These are phyloP conservation scores for Oostethus manadensis DNA, from an alignment of 2,113 vertebrate genomes.

Conservation along the genomic window DNA sequence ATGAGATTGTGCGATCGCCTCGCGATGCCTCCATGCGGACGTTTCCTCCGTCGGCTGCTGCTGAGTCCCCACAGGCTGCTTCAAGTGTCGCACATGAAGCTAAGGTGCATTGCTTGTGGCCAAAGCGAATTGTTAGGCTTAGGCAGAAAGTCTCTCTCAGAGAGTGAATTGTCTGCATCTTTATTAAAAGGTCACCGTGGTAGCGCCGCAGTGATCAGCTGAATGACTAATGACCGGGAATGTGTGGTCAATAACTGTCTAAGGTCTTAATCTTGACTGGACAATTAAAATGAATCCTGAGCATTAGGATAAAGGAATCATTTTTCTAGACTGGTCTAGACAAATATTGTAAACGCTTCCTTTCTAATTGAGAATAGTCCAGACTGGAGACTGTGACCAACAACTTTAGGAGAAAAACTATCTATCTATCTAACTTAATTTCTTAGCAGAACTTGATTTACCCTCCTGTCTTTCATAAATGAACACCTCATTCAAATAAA, in stretches of 20 bases:
- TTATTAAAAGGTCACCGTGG: constrained; percentile 1
- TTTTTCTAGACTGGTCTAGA: constrained; percentile 13
- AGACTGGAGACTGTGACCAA: neutral
- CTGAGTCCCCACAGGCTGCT: constrained; percentile 85
- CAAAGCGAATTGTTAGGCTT: neutral
- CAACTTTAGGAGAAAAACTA: no score
- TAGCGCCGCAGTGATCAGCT: neutral
- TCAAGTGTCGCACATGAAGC: constrained; percentile 75
- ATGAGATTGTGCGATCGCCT: constrained; percentile 95
- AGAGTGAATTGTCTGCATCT: neutral
- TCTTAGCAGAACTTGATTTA: no score
- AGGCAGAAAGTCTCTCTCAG: neutral
- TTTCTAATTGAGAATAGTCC: constrained; percentile 2
- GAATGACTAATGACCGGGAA: constrained; percentile 19
- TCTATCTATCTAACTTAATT: no score
- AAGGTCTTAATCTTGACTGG: constrained; percentile 4
- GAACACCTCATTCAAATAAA: no score
- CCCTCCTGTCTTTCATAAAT: no score
- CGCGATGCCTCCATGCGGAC: constrained; percentile 87
- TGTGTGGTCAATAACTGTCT: constrained; percentile 19
- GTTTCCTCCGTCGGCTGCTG: constrained; percentile 82
- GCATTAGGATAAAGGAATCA: constrained; percentile 18
- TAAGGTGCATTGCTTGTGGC: constrained; percentile 72
- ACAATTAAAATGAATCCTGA: constrained; percentile 21
- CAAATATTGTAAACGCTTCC: neutral